Base-by-base conservation (phyloP, 2,888 invertebrate genomes). In the Lepas anatifera region DNA sequence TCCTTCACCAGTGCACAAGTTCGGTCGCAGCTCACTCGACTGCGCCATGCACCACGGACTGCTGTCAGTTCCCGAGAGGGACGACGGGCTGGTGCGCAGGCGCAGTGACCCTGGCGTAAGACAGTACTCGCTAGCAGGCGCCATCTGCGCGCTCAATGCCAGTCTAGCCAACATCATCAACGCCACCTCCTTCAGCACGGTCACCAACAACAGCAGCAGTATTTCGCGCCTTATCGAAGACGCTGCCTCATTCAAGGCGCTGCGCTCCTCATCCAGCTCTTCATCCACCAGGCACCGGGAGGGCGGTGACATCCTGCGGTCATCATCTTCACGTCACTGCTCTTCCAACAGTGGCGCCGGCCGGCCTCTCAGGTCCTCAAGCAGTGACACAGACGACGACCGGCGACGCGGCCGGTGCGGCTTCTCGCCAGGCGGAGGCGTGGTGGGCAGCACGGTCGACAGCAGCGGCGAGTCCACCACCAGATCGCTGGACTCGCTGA, bases 101-200 rank as follows among this genome's bases (percentile, higher is more conserved):
- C 37, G 64, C 39, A 64, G 64, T 27, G 64, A 64, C 39, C 64
- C 64, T 1, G 64, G 64, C 37, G 37, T 64, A 16, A 25, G 64
- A 13, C 64, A 39, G 11, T 64, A 64, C 39, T 25, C 25, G 25
- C 39, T 64, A 39, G 39, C 64, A 2, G 11, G 39, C 25, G 64
- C 64, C 64, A 64, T 64, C 39, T n/a, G n/a, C 39, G 64, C 37
- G 37, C 37, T 64, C 37, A 64, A 64, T 39, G 64, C 25, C 64
- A 64, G 64, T 25, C 64, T 64, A 3, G 39, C 64, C 64, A 64
- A 64, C 64, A 64, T 64, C 64, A 64, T 64, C 64, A 39, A 37
- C 39, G 64, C 37, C 64, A 39, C 64, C 25, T 64, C 64, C 3
- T 37, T 25, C 64, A 64, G 64, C 64, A 64, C 58, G 18, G 58